Percentiles rank a stretch among this genome's conserved stretches.
phyloP scores from a whole-genome alignment of 1,140 invertebrate species.

The Pachypsylla venusta region DNA sequence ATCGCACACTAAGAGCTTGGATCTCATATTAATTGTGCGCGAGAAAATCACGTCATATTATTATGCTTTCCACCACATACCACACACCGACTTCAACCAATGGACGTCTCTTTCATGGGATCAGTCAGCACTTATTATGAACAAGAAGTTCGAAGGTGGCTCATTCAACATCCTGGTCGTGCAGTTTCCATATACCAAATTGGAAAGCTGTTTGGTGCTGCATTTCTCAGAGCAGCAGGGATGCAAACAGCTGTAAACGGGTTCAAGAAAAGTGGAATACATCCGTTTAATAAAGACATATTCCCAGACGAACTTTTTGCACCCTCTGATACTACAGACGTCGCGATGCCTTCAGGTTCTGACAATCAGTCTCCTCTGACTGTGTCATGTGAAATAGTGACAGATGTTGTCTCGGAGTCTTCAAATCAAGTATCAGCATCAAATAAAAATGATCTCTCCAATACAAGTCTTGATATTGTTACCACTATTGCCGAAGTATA shows the following conservation, averaged over 20 bases:
- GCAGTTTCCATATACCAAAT: constrained; percentile 30
- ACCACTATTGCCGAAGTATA: too few relatives aligned
- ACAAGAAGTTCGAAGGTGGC: constrained; percentile 27
- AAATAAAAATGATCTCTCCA: too few relatives aligned
- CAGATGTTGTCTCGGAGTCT: too few relatives aligned
- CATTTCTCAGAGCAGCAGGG: constrained; percentile 26
- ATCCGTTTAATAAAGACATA: too few relatives aligned
- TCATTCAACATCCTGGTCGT: constrained; percentile 32
- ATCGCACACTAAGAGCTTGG: constrained; percentile 17
- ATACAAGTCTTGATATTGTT: too few relatives aligned
- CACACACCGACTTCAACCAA: constrained; percentile 30
- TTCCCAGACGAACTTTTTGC: too few relatives aligned
- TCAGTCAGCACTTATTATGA: constrained; percentile 23
- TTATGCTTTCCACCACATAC: constrained; percentile 30
- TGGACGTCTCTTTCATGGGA: constrained; percentile 27
- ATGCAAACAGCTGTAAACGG: constrained; percentile 23
- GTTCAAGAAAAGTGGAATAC: too few relatives aligned
- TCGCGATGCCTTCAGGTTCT: too few relatives aligned
- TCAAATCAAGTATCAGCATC: too few relatives aligned
- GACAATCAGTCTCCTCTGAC: too few relatives aligned
- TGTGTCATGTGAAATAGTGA: too few relatives aligned
- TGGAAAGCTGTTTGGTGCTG: constrained; percentile 24
- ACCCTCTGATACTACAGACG: too few relatives aligned
- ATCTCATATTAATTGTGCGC: constrained; percentile 23
- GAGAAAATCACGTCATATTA: constrained; percentile 29